These are phyloP conservation scores for Nibea coibor DNA, from an alignment of 2,113 vertebrate species.

Conservation along the genomic window DNA sequence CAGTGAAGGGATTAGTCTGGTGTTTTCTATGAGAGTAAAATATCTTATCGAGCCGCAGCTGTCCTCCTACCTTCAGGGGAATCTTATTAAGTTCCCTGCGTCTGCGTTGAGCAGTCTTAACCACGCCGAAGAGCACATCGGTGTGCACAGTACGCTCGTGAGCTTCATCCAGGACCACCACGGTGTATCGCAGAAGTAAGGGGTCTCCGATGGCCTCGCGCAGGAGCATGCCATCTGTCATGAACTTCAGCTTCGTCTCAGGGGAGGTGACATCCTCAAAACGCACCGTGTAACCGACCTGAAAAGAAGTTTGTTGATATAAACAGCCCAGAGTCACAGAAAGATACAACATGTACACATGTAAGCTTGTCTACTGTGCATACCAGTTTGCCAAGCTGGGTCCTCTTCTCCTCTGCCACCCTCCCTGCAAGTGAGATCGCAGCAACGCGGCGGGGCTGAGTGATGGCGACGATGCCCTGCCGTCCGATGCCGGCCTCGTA, in stretches of 20 bases:
- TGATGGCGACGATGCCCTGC: conserved; percentile 90
- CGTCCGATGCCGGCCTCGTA: conserved; percentile 91
- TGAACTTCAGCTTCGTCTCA: conserved; percentile 92
- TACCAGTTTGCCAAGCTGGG: conserved; percentile 93
- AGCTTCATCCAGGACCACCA: conserved; percentile 95
- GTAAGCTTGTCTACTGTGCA: neutral
- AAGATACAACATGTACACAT: neutral
- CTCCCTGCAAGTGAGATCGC: conserved; percentile 94
- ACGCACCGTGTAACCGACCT: conserved; percentile 97
- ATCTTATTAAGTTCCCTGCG: conserved; percentile 88
- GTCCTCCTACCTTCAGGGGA: conserved; percentile 86
- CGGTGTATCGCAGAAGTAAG: conserved; percentile 89
- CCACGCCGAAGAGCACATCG: conserved; percentile 94
- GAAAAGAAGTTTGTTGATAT: neutral
- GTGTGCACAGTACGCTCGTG: conserved; percentile 96
- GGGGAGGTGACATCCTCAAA: conserved; percentile 93
- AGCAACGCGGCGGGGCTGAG: conserved; percentile 95
- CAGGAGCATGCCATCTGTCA: conserved; percentile 97
- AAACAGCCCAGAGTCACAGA: neutral
- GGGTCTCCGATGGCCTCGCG: conserved; percentile 94
- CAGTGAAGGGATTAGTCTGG: neutral
- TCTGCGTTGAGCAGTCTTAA: conserved; percentile 90
- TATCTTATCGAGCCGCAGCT: neutral
- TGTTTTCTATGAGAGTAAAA: neutral
- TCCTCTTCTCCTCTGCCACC: conserved; percentile 93